These are phyloP conservation scores for Ochotona curzoniae DNA, from an alignment of 2,113 vertebrate genomes.

Conservation along the genomic window DNA sequence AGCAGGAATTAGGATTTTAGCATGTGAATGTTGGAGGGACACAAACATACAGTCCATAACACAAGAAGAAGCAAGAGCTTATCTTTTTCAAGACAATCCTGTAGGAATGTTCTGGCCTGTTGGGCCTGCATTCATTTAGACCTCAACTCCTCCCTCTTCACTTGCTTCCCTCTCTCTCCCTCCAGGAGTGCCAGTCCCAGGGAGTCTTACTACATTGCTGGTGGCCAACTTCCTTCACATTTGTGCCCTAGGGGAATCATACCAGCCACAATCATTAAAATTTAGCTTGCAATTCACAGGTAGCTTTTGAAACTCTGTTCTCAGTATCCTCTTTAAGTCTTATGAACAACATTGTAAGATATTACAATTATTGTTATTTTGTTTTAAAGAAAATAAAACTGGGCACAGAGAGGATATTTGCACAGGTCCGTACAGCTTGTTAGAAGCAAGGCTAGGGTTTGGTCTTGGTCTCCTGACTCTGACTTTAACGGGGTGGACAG, in stretches of 20 bases:
- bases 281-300: background rate
- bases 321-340: background rate
- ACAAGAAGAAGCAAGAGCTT: background rate
- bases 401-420: background rate
- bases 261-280: background rate
- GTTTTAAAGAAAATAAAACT: conserved; percentile 9
- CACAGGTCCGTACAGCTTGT: background rate
- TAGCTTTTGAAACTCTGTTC: background rate
- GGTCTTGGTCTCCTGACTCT: background rate
- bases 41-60: background rate
- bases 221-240: background rate
- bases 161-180: background rate
- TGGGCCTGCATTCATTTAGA: background rate
- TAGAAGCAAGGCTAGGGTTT: conserved; percentile 28
- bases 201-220: background rate
- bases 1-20: background rate
- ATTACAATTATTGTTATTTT: background rate
- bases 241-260: background rate
- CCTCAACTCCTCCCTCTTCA: background rate
- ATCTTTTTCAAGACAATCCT: background rate
- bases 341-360: background rate
- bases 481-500: background rate
- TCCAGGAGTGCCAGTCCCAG: background rate
- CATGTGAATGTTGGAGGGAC: background rate
- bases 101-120: background rate